Conservation (phyloP, 2,888 invertebrate species). For the Cosmopolites sordidus region DNA sequence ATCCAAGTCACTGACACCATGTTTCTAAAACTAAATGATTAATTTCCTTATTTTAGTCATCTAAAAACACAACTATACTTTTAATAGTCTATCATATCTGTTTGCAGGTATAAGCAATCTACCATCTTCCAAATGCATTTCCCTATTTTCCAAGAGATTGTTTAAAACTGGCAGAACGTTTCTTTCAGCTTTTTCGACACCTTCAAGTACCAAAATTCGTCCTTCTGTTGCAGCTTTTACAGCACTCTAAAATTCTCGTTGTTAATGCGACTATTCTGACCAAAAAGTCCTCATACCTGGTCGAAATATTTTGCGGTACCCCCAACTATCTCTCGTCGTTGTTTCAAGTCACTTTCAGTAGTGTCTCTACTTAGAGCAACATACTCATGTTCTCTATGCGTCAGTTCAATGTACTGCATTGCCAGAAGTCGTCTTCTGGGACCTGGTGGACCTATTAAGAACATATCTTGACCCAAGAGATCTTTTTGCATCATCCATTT, state of each 20-base stretch:
- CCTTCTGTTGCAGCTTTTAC: slow-evolving; percentile 89
- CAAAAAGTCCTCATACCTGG: slow-evolving; percentile 57
- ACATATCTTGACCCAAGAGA: slow-evolving; percentile 88
- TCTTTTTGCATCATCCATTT: slow-evolving; percentile 98
- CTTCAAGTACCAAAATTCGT: slow-evolving; percentile 84
- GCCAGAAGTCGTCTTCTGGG: slow-evolving; percentile 76
- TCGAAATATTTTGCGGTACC: slow-evolving; percentile 91
- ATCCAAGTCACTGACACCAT: slow-evolving; percentile 73
- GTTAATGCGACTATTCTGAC: background rate
- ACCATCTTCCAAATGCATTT: slow-evolving; percentile 98
- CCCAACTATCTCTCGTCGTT: slow-evolving; percentile 82
- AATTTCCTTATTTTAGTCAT: slow-evolving; percentile 5
- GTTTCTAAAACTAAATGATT: slow-evolving; percentile 17
- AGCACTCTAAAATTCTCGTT: slow-evolving; percentile 65
- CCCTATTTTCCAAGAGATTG: slow-evolving; percentile 93
- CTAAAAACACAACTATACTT: slow-evolving; percentile 54
- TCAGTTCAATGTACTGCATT: slow-evolving; percentile 83
- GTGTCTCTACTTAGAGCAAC: slow-evolving; percentile 92
- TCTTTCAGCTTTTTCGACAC: slow-evolving; percentile 95
- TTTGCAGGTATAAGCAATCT: slow-evolving; percentile 84
- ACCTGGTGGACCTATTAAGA: slow-evolving; percentile 89
- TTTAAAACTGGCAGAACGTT: slow-evolving; percentile 95
- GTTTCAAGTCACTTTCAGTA: slow-evolving; percentile 95
- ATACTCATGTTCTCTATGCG: slow-evolving; percentile 87
- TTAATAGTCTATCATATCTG: slow-evolving; percentile 82